phyloP scores from a whole-genome alignment of 2,888 invertebrate species.

The Amblyteles armatorius region DNA sequence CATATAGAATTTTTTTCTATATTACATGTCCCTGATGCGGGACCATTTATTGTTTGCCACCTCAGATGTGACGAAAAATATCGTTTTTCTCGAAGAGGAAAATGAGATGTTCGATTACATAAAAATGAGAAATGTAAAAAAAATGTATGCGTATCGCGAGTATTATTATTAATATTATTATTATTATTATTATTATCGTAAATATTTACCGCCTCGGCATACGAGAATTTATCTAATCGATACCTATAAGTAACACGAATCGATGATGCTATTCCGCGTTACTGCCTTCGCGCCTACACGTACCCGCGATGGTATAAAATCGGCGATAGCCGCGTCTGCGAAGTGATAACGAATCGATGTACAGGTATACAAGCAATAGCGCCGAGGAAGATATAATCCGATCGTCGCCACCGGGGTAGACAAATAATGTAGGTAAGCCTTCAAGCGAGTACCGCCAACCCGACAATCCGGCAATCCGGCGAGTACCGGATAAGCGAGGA shows the following conservation, averaged over 20 bases:
- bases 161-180: neutral
- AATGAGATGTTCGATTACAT: too few relatives aligned
- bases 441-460: slow-evolving; percentile 21
- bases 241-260: slow-evolving; percentile 19
- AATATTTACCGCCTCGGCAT: neutral
- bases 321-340: slow-evolving; percentile 7
- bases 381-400: slow-evolving; percentile 25
- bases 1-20: too few relatives aligned
- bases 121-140: neutral
- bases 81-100: too few relatives aligned
- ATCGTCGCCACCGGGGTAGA: slow-evolving; percentile 10
- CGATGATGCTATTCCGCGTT: slow-evolving; percentile 27
- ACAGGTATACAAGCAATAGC: neutral
- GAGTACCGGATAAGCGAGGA: too few relatives aligned
- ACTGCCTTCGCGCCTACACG: slow-evolving; percentile 6
- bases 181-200: neutral
- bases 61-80: too few relatives aligned
- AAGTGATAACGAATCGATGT: slow-evolving; percentile 39
- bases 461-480: too few relatives aligned
- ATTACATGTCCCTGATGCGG: too few relatives aligned
- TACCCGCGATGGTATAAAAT: neutral
- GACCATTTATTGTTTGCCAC: too few relatives aligned
- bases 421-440: slow-evolving; percentile 6
- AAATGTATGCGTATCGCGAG: neutral
- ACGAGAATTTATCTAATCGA: slow-evolving; percentile 14